Evolutionary conservation across 2,113 vertebrate genomes (phyloP), one percentile per base, ranked within the genome.

Genomic region (Struthio camelus): DNA sequence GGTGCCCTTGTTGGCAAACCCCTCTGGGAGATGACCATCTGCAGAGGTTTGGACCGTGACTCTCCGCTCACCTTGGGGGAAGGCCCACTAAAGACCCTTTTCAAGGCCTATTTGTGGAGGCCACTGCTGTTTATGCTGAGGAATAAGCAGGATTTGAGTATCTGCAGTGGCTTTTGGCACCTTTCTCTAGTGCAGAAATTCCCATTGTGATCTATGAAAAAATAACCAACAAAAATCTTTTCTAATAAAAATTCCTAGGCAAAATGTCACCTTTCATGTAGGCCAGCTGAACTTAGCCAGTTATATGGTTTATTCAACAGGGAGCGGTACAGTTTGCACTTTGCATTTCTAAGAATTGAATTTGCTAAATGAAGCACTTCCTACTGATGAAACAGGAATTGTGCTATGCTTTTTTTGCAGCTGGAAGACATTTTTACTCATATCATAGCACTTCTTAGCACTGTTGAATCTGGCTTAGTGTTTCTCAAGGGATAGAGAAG

Each of bases 161-260:
- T 93, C 87, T 91, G 81, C 94, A 94, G 91, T 87, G 94, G 95
- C 91, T 95, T 95, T 95, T 94, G 96, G 93, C 93, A 95, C 87
- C 89, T 95, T 94, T 89, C 87, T 67, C 67, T 80, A 70, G 46
- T 94, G 79, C 54, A 89, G 80, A 73, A 87, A 95, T 91, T 89
- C 87, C 84, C 16, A 8, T 89, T 73, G 67, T 88, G 75, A 87
- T 85, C 71, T 87, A 64, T 66, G 67, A 78, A 82, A 87, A 94
- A 91, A 92, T 13, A 76, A 46, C 32, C 25, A 85, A 48, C 58
- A 38, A 70, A 96, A 90, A 14, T 79, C 66, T 96, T 94, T 94
- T 89, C 8, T 17, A 42, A 62, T 73, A 73, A 80, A n/a, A 54
- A 70, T 92, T 93, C 81, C 58, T 62, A 42, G 53, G 75, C 23